These are phyloP conservation scores for Cheiracanthium punctorium DNA, from an alignment of 2,888 invertebrate species.

Conservation along the genomic window DNA sequence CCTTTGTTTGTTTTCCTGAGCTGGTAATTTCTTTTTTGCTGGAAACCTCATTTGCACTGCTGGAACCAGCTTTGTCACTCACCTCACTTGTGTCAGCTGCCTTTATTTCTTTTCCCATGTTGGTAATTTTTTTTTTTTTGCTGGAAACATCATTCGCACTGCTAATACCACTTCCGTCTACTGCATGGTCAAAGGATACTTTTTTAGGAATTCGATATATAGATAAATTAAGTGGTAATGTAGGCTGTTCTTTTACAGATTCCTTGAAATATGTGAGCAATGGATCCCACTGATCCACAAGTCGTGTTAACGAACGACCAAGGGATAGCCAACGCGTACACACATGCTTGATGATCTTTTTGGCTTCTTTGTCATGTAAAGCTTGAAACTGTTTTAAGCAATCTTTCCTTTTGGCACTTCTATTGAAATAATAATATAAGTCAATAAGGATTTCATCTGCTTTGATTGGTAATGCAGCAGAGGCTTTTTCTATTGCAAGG, in stretches of 20 bases:
- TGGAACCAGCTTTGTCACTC: neutral
- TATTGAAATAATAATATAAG: neutral
- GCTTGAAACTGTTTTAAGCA: neutral
- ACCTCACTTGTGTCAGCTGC: too few relatives aligned
- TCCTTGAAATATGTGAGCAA: neutral
- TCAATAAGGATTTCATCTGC: neutral
- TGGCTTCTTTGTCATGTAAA: neutral
- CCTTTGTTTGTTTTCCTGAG: too few relatives aligned
- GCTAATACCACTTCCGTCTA: neutral
- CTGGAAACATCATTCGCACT: too few relatives aligned
- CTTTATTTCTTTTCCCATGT: too few relatives aligned
- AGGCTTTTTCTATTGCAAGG: neutral
- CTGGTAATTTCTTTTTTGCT: too few relatives aligned
- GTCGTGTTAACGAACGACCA: neutral
- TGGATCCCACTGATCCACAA: neutral
- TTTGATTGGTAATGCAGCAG: neutral
- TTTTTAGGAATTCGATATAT: neutral
- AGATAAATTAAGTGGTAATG: neutral
- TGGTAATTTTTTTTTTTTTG: too few relatives aligned
- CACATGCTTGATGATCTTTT: neutral
- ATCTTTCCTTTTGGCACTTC: neutral
- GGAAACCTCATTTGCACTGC: too few relatives aligned
- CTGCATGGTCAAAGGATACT: neutral
- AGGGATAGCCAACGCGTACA: neutral
- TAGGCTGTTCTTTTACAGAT: neutral